These are phyloP conservation scores for Uropetala carovei DNA, from an alignment of 2,888 invertebrate genomes.

Conservation along the genomic window DNA sequence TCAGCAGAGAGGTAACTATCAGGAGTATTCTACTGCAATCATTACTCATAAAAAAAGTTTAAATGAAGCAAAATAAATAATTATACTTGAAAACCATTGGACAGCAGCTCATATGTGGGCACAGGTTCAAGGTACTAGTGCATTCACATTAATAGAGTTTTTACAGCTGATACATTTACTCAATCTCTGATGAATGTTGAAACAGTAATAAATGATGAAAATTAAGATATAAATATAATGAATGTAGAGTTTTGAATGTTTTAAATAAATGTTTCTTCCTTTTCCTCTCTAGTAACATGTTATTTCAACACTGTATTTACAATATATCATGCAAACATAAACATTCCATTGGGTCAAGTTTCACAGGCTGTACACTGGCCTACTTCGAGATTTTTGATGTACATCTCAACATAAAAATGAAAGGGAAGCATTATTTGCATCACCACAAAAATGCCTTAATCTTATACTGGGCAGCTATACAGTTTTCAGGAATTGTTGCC, in stretches of 20 bases:
- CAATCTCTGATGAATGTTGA: neutral
- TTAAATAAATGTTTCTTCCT: neutral
- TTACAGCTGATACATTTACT: neutral
- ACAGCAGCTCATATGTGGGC: neutral
- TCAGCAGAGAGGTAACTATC: neutral
- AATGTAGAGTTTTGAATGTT: neutral
- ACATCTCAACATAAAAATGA: conserved; percentile 35
- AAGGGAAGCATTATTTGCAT: conserved; percentile 51
- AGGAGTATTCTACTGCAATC: neutral
- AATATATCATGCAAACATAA: conserved; percentile 59
- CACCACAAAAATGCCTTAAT: neutral
- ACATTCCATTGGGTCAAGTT: conserved; percentile 39
- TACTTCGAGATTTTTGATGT: conserved; percentile 20
- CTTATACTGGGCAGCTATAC: neutral
- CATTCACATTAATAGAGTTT: neutral
- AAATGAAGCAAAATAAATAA: neutral
- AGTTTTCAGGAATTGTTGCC: neutral
- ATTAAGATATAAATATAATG: neutral
- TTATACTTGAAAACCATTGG: neutral
- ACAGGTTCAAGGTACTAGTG: neutral
- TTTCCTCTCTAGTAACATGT: conserved; percentile 27
- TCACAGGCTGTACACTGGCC: conserved; percentile 36
- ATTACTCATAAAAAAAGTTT: neutral
- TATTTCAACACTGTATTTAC: conserved; percentile 53
- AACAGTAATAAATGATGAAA: neutral